Conservation (phyloP, 2,113 vertebrate species). For the Sigmodon hispidus region DNA sequence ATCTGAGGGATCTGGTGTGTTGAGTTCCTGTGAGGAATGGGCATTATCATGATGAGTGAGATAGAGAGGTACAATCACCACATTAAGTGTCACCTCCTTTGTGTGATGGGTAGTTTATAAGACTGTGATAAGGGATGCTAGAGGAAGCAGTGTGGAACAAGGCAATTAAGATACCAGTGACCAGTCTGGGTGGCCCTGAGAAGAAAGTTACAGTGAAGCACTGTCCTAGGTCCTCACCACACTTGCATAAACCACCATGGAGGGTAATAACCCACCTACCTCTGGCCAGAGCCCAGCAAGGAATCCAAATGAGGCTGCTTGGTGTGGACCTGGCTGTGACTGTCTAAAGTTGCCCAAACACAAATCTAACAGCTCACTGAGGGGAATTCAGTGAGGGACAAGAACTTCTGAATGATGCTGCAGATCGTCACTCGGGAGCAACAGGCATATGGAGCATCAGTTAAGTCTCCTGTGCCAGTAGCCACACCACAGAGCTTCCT, state of each 20-base stretch:
- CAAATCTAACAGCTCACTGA: background rate
- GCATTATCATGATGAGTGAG: background rate
- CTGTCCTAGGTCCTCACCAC: accelerated
- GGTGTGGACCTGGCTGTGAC: accelerated
- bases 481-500: background rate
- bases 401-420: background rate
- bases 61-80: background rate
- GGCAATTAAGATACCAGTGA: background rate
- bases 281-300: background rate
- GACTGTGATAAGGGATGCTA: background rate
- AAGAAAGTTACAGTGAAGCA: too few relatives aligned
- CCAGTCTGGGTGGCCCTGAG: background rate
- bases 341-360: background rate
- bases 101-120: background rate
- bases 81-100: accelerated
- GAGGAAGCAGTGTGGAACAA: background rate
- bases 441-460: background rate
- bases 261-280: background rate
- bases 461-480: background rate
- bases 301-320: accelerated
- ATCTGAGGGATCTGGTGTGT: background rate
- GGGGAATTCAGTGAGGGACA: background rate
- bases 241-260: accelerated
- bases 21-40: background rate
- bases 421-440: background rate